Conservation (phyloP, 2,113 vertebrate species). For the Tetrao urogallus region DNA sequence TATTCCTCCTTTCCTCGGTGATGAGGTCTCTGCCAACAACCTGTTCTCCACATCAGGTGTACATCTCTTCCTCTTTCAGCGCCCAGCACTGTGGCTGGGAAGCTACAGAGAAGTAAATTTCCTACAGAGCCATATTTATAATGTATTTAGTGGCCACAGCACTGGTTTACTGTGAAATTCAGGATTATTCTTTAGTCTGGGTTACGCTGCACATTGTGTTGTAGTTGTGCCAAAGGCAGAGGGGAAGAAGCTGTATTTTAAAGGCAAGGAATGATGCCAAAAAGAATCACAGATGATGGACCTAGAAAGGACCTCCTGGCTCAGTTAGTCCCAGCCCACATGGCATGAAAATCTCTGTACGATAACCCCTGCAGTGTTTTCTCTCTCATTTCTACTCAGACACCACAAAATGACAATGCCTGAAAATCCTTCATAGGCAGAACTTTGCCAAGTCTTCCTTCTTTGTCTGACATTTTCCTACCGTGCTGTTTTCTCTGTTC, state of each 20-base stretch:
- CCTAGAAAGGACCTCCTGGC: not conserved
- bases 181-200: not conserved
- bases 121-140: not conserved
- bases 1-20: not conserved
- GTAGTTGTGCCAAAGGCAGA: not conserved
- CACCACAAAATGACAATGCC: not conserved
- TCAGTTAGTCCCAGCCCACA: not conserved
- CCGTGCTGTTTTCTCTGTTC: not conserved
- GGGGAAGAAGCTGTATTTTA: not conserved
- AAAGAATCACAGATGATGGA: not conserved
- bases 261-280: not conserved
- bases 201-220: not conserved
- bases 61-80: not conserved
- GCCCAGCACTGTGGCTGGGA: not conserved
- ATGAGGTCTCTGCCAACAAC: not conserved
- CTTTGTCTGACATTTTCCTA: not conserved
- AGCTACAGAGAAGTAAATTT: not conserved
- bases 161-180: not conserved
- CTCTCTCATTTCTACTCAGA: not conserved
- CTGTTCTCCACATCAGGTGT: not conserved
- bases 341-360: not conserved
- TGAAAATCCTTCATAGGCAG: not conserved
- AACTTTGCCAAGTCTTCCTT: not conserved
- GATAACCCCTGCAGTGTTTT: not conserved
- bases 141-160: not conserved